These are phyloP conservation scores for Pristionchus fissidentatus DNA, from an alignment of 2,888 invertebrate genomes.

Conservation along the genomic window DNA sequence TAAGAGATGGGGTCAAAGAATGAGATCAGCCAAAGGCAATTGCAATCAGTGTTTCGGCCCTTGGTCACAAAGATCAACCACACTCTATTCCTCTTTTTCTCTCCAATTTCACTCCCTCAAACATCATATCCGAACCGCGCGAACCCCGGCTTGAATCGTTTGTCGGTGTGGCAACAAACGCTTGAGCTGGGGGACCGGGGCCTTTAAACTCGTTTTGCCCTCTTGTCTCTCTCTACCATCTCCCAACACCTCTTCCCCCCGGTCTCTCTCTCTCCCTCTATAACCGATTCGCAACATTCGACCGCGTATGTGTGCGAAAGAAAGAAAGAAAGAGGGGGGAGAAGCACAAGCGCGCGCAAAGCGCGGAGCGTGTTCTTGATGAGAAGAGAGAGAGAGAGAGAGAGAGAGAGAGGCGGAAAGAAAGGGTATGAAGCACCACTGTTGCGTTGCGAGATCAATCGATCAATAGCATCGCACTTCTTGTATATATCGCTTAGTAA, in stretches of 20 bases:
- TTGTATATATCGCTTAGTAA: no score
- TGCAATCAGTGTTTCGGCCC: no score
- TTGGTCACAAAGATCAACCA: no score
- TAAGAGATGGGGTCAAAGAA: no score
- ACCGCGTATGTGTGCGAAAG: not conserved
- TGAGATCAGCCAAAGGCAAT: no score
- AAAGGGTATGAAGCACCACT: not conserved
- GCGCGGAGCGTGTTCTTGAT: constrained; percentile 32
- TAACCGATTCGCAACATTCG: constrained; percentile 21
- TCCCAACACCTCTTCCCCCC: constrained; percentile 7
- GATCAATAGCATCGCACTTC: not conserved
- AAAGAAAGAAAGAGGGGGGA: not conserved
- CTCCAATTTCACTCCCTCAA: no score
- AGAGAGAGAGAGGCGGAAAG: not conserved
- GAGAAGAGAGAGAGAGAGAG: not conserved
- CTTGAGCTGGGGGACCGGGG: not conserved
- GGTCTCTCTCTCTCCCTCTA: not conserved
- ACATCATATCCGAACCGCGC: no score
- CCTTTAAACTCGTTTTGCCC: not conserved
- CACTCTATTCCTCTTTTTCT: not conserved
- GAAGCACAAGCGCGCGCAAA: constrained; percentile 37
- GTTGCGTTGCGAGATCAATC: constrained; percentile 1
- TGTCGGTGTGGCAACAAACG: not conserved
- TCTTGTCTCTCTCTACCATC: not conserved
- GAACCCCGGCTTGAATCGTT: no score